phyloP scores from a whole-genome alignment of 1,140 invertebrate genomes.

The Papilio dardanus region DNA sequence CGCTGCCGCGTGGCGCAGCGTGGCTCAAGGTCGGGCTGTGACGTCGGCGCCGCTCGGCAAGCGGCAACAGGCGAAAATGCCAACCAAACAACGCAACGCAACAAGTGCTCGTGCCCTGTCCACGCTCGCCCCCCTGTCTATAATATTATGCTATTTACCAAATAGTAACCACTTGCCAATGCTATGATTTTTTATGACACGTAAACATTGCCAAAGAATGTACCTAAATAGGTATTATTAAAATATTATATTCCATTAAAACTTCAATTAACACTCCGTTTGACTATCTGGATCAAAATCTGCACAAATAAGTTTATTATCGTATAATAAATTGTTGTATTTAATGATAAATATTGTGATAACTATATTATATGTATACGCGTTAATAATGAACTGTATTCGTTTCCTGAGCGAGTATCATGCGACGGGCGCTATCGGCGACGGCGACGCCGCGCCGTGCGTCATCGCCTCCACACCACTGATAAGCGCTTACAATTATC shows the following conservation, averaged over 20 bases:
- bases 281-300: background rate
- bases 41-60: constrained; percentile 64
- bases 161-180: constrained; percentile 50
- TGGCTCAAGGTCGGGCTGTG: constrained; percentile 70
- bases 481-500: constrained; percentile 80
- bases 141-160: constrained; percentile 61
- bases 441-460: too few species aligned
- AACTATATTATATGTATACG: background rate
- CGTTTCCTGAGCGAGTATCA: constrained; percentile 69
- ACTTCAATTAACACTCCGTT: background rate
- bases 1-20: constrained; percentile 37
- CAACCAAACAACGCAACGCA: constrained; percentile 72
- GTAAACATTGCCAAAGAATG: background rate
- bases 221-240: background rate
- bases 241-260: background rate
- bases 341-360: background rate
- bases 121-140: constrained; percentile 47
- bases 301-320: background rate
- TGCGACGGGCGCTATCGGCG: constrained; percentile 68
- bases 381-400: constrained; percentile 46
- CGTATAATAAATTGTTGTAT: background rate
- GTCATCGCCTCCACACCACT: constrained; percentile 77
- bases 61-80: constrained; percentile 70
- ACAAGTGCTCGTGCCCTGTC: constrained; percentile 71
- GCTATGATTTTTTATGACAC: background rate